Evolutionary conservation across 1,140 invertebrate species (phyloP).

Genomic region (Hestina assimilis): DNA sequence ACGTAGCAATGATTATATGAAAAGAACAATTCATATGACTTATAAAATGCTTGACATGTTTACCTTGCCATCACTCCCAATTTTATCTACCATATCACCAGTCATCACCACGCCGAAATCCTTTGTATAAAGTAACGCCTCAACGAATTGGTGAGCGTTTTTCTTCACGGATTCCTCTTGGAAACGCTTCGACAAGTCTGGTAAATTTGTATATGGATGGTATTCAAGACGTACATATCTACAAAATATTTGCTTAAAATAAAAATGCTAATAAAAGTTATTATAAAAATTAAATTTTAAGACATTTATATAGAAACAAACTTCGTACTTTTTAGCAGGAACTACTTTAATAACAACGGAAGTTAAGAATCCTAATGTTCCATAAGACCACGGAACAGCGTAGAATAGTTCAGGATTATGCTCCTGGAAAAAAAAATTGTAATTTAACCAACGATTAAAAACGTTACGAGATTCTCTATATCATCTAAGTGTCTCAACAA

Average conservation of each 20-base stretch:
- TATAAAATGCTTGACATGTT: neutral
- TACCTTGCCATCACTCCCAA: slow-evolving; percentile 82
- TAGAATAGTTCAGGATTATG: slow-evolving; percentile 87
- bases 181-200: slow-evolving; percentile 77
- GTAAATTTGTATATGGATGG: slow-evolving; percentile 79
- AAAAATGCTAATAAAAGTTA: too few species aligned
- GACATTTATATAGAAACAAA: neutral
- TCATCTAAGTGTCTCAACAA: too few species aligned
- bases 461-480: too few species aligned
- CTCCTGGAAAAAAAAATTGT: slow-evolving; percentile 68
- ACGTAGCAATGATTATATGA: too few species aligned
- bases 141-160: slow-evolving; percentile 86
- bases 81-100: slow-evolving; percentile 81
- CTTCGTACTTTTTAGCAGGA: slow-evolving; percentile 81
- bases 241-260: too few species aligned
- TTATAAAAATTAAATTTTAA: too few species aligned
- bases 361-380: slow-evolving; percentile 90
- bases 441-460: neutral
- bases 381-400: slow-evolving; percentile 91
- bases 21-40: too few species aligned
- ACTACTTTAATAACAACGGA: slow-evolving; percentile 87
- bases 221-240: slow-evolving; percentile 85
- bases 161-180: slow-evolving; percentile 74
- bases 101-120: slow-evolving; percentile 87
- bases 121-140: slow-evolving; percentile 83